A percentile compares a stretch with the other conserved stretches of the same genome.
Evolutionary conservation across 2,113 vertebrate species (phyloP).

Genomic region (Neolamprologus kungweensis): DNA sequence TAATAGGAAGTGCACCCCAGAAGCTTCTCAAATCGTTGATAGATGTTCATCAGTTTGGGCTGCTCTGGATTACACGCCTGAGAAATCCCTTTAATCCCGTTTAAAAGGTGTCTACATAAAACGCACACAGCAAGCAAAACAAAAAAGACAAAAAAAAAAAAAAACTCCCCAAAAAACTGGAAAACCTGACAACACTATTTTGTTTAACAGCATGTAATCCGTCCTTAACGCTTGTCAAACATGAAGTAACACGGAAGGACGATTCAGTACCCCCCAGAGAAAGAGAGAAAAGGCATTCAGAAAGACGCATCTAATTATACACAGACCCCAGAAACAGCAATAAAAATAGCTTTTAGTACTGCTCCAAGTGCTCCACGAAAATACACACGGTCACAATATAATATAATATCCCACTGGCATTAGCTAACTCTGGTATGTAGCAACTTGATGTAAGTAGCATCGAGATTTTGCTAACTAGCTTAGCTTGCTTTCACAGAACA

Average conservation of each 20-base stretch:
- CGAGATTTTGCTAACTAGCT: slow-evolving; percentile 31
- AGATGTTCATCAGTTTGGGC: background rate
- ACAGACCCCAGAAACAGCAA: background rate
- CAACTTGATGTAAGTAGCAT: background rate
- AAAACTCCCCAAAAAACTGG: rapidly evolving
- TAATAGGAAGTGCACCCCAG: background rate
- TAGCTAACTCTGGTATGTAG: background rate
- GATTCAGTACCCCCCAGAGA: background rate
- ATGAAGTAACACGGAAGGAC: background rate
- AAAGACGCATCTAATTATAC: background rate
- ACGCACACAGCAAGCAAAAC: background rate
- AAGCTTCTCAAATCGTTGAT: background rate
- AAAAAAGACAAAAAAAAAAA: background rate
- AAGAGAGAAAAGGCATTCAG: background rate
- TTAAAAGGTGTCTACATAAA: background rate
- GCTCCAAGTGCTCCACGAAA: background rate
- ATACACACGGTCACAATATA: background rate
- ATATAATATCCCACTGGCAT: background rate
- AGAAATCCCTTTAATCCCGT: background rate
- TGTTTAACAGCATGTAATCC: background rate
- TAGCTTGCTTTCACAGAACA: background rate
- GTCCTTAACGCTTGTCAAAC: background rate
- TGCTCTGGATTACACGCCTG: background rate
- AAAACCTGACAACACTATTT: background rate
- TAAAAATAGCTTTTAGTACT: background rate